A percentile compares a stretch with the other conserved stretches of the same genome.
phyloP scores from a whole-genome alignment of 2,888 invertebrate species.

The Chloroclystis v-ata region DNA sequence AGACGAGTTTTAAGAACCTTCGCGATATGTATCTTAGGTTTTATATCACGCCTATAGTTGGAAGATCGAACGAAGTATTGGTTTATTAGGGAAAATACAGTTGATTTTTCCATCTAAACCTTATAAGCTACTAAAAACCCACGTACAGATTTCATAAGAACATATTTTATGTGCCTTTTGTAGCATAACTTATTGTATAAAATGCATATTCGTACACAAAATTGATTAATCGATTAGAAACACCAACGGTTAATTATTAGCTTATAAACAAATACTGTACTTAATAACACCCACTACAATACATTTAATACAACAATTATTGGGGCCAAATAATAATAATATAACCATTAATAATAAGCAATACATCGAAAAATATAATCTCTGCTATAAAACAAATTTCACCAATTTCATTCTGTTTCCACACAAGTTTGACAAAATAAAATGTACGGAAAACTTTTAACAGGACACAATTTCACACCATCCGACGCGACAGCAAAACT shows the following conservation, averaged over 20 bases:
- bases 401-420: conserved; percentile 63
- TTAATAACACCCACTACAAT: conserved; percentile 48
- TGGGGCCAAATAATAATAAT: conserved; percentile 47
- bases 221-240: conserved; percentile 39
- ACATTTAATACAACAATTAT: conserved; percentile 61
- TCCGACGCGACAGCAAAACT: background rate
- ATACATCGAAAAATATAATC: conserved; percentile 75
- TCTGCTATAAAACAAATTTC: conserved; percentile 63
- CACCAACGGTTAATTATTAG: conserved; percentile 40
- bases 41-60: conserved; percentile 33
- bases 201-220: conserved; percentile 18
- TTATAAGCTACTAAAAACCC: background rate
- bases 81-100: conserved; percentile 5
- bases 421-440: conserved; percentile 34
- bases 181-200: conserved; percentile 1
- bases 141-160: background rate
- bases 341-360: conserved; percentile 43
- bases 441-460: conserved; percentile 48
- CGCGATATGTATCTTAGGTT: conserved; percentile 56
- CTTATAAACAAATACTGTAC: conserved; percentile 59
- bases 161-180: background rate
- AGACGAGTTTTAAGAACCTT: conserved; percentile 32
- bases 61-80: conserved; percentile 5
- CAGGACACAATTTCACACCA: conserved; percentile 24
- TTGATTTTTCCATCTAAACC: background rate